Conservation (phyloP, 2,888 invertebrate genomes). For the Palloptera scutellata region DNA sequence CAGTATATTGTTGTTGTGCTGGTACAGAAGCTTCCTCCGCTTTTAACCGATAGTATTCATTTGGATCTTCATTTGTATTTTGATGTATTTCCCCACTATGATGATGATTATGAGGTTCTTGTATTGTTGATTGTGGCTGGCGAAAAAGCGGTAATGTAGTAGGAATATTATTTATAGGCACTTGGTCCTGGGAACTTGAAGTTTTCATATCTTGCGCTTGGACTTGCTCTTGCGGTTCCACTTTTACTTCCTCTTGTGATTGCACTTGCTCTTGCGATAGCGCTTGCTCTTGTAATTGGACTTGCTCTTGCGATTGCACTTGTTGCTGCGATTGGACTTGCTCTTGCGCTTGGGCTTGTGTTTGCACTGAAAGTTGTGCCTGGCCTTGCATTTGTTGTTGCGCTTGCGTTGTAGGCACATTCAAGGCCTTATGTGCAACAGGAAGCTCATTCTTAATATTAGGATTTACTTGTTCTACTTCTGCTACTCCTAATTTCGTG, state of each 20-base stretch:
- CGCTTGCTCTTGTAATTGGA: not conserved
- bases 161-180: constrained; percentile 31
- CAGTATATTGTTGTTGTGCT: not conserved
- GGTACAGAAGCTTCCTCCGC: not conserved
- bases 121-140: not conserved
- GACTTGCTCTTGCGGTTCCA: constrained; percentile 9
- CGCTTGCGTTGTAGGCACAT: not conserved
- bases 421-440: no score
- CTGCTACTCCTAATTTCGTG: not conserved
- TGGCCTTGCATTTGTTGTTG: not conserved
- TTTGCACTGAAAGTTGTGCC: not conserved
- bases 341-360: not conserved
- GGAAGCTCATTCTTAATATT: not conserved
- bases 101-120: not conserved
- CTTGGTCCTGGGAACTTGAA: constrained; percentile 9
- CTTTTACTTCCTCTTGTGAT: constrained; percentile 28
- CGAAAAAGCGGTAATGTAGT: constrained; percentile 35
- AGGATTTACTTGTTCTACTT: not conserved
- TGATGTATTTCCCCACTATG: not conserved
- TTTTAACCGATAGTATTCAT: not conserved
- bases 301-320: not conserved
- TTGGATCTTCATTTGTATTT: not conserved
- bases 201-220: constrained; percentile 2
- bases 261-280: constrained; percentile 14
- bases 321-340: not conserved